Conservation (phyloP, 2,113 vertebrate genomes). For the Carettochelys insculpta region DNA sequence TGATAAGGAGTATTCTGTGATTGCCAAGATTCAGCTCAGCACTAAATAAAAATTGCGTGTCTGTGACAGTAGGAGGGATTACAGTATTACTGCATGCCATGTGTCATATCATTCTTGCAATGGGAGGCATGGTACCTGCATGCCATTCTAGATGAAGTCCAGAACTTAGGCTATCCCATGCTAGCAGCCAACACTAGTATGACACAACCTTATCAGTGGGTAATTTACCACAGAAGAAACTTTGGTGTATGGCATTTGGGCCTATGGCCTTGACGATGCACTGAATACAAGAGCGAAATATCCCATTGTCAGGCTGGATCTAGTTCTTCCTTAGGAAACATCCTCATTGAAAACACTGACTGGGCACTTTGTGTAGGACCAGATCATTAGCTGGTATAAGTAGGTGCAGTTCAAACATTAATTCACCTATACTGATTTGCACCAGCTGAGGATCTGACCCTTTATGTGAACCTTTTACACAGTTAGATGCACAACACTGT, state of each 20-base stretch:
- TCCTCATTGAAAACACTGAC: background rate
- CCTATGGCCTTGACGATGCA: background rate
- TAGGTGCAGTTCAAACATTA: background rate
- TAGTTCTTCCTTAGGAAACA: background rate
- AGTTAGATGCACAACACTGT: background rate
- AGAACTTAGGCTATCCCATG: background rate
- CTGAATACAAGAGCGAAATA: background rate
- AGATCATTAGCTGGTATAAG: background rate
- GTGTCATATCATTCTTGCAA: background rate
- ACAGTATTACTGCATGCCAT: background rate
- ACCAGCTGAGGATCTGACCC: background rate
- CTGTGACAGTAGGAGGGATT: background rate
- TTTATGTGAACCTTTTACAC: background rate
- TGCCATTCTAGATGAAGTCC: background rate
- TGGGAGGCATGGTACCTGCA: background rate
- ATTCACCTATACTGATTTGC: background rate
- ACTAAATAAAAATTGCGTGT: background rate
- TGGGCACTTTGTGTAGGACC: background rate
- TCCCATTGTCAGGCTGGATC: background rate
- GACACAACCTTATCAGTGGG: background rate
- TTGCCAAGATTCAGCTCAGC: background rate
- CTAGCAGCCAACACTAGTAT: background rate
- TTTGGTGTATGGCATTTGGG: fast-evolving
- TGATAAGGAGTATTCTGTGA: fast-evolving
- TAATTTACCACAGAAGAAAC: background rate